Evolutionary conservation across 64 coral and sea anemone species (phyloP), one percentile per base, ranked within the genome.

Genomic region (Platygyra sinensis): DNA sequence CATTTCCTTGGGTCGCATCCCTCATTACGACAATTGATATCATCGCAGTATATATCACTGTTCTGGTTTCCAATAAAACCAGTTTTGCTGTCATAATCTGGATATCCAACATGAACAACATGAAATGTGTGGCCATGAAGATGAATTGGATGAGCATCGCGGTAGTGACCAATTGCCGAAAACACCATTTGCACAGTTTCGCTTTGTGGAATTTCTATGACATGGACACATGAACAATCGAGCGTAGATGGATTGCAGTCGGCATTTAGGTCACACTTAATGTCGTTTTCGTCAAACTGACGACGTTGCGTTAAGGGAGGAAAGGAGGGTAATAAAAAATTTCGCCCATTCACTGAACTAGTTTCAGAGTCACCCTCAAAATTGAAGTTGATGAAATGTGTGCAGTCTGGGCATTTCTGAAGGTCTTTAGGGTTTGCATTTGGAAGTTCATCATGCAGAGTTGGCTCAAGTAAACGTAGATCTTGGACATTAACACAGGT

Each of bases 101-200:
- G 93, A 51, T 86, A 94, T 30, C 80, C 93, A 30, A 90, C 85
- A 16, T 79, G 54, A 36, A 94, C 62, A 10, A 94, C 88, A 75
- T 94, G 79, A 61, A 91, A 76, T 55, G 75, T 8, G 24, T 67
- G 74, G 31, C 93, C 93, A 78, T 94, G 93, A 78, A 94, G 38
- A 42, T 94, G 93, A 33, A 94, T 71, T 38, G 74, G 87, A 74
- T 94, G 93, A 72, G 29, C 75, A 0, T 27, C 16, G 51, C 1
- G 5, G 61, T 19, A 46, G 6, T 13, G n/a, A 30, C 16, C 71
- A 65, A 86, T 27, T 3, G 81, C 18, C 42, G 71, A 72, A 30
- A 94, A 31, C 67, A 94, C 93, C 39, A 94, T 24, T 78, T 94
- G 93, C 74, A 94, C 79, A 10, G 93, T 94, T 79, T 94, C 78